A percentile compares a stretch with the other conserved stretches of the same genome.
phyloP scores from a whole-genome alignment of 2,888 invertebrate species.

The Horisme vitalbata region DNA sequence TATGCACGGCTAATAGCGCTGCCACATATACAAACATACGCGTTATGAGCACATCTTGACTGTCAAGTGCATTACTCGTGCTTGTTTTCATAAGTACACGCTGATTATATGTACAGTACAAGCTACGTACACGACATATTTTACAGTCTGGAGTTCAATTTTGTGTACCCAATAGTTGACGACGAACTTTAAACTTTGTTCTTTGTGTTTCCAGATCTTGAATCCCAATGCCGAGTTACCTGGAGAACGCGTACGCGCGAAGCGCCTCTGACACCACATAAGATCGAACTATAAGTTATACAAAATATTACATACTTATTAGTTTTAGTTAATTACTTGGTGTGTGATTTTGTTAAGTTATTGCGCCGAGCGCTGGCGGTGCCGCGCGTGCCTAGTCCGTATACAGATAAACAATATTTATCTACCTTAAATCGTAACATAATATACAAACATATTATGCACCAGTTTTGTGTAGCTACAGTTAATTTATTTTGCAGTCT shows the following conservation, averaged over 20 bases:
- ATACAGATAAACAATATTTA: constrained; percentile 77
- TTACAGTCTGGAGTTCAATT: no score
- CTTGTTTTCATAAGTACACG: no score
- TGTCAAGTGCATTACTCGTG: no score
- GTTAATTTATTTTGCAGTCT: constrained; percentile 77
- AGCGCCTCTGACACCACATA: constrained; percentile 64
- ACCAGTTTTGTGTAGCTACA: constrained; percentile 73
- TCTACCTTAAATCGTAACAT: constrained; percentile 74
- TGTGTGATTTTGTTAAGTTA: constrained; percentile 80
- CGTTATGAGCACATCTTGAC: no score
- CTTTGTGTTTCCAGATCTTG: constrained; percentile 70
- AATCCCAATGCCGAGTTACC: constrained; percentile 56
- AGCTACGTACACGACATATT: no score
- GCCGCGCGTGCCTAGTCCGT: constrained; percentile 79
- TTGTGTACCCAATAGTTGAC: no score
- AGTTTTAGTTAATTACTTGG: constrained; percentile 76
- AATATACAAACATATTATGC: constrained; percentile 61
- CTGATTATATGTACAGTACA: no score
- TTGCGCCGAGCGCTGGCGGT: constrained; percentile 70
- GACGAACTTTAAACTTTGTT: constrained; percentile 1
- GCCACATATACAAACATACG: no score
- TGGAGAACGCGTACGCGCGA: constrained; percentile 56
- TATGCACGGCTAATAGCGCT: no score
- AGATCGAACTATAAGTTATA: constrained; percentile 58
- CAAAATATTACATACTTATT: constrained; percentile 69